Base-by-base conservation (phyloP, 2,888 invertebrate species). In the Morinoia aosen region DNA sequence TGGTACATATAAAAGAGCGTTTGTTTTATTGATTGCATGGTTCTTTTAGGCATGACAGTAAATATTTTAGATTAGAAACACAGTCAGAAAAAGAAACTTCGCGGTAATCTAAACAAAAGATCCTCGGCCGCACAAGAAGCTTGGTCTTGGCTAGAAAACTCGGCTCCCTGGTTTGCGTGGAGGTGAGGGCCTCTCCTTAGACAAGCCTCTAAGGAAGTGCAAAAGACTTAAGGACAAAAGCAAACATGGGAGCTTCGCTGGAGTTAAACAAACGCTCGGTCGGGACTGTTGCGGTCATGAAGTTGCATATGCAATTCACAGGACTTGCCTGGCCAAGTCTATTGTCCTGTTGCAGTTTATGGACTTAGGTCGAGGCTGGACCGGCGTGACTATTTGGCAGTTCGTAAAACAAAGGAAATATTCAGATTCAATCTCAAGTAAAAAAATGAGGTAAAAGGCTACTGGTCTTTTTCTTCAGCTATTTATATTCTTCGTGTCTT, bases 251-350 rank as follows among this genome's bases (percentile, higher is more conserved):
- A 76, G 76, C 76, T 33, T 33, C 76, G 76, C 76, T 25, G 33
- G 76, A 76, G 76, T 7, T 76, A 76, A 76, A 76, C 76, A 76
- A 76, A 76, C 76, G 76, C 25, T 76, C 76, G 76, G 76, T 76
- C 14, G 33, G 76, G 76, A 76, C 76, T 76, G 76, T 76, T 76
- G 76, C 33, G 76, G 76, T 76, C 76, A 76, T 76, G 76, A 76
- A 76, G 76, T 76, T 76, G 76, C 76, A 76, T 76, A 76, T 76
- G 76, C 76, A 76, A 76, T 76, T 76, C 25, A 19, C 76, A 76
- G 33, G 76, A 76, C 76, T 76, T 33, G 76, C 76, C 19, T 25
- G 25, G 76, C 76, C 16, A 76, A 76, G 76, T 76, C 76, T 76
- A 76, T 76, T 76, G 25, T 76, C 76, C 76, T 76, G 25, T 33